Evolutionary conservation across 2,797 vertebrate genomes (phyloP), one percentile per base, ranked within the genome.

Genomic region (Cottoperca gobio): DNA sequence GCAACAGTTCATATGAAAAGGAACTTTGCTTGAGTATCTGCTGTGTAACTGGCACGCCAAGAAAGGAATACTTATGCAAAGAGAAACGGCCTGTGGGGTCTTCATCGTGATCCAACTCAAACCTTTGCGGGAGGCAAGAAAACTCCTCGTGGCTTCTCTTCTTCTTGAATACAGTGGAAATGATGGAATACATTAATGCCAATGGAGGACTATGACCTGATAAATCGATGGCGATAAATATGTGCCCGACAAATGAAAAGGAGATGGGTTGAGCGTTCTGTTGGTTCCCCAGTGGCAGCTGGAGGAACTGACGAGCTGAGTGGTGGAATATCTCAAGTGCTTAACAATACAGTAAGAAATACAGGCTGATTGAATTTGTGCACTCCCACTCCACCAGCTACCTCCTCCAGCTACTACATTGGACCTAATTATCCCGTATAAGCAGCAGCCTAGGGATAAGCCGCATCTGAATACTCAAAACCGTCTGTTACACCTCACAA

Each of bases 141-240:
- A 78, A 67, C 87, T 75, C 80, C 66, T 88, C 79, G 35, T 66
- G 59, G 78, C 76, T 65, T 70, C 62, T 78, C 79, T 76, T 75
- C 78, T 69, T 79, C 67, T 77, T 17, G 21, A 81, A 83, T 74
- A 78, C 78, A 79, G 77, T 70, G 79, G 76, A 90, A 90, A 86
- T 64, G 82, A 83, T 79, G 75, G 88, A 92, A 94, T 94, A 91
- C 80, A 89, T 94, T 88, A 92, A 89, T 66, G 79, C 72, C 86
- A 86, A 76, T 82, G 72, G 73, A 89, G 81, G 73, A 84, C 86
- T 88, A 54, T 90, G 92, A 94, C 92, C 92, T 80, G 80, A 87
- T 84, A 88, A 93, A 94, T 93, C 88, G 86, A 88, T 91, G 85
- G 75, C 82, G 86, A 92, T 89, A 69, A 92, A 93, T 88, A 90